Percentiles rank a stretch among this genome's conserved stretches.
phyloP scores from a whole-genome alignment of 2,888 invertebrate species.

The Chaetogeoica ovagalla region DNA sequence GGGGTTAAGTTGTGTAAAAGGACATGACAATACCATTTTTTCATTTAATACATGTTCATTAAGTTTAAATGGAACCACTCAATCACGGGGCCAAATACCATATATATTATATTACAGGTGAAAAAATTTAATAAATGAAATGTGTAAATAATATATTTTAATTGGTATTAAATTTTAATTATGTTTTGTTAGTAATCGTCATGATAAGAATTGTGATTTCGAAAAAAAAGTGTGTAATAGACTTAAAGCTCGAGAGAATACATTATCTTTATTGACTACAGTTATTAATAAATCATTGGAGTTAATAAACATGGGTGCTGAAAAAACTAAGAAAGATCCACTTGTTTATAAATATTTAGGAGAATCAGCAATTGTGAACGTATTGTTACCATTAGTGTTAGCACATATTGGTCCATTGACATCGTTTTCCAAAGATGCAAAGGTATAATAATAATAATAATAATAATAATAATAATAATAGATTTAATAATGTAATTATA shows the following conservation, averaged over 20 bases:
- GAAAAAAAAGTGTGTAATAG: conserved; percentile 44
- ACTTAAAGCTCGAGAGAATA: conserved; percentile 42
- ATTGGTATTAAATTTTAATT: neutral
- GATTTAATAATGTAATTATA: conserved; percentile 27
- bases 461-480: neutral
- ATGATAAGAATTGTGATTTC: conserved; percentile 44
- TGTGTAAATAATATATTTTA: neutral
- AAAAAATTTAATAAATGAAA: conserved; percentile 52
- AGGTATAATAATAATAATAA: conserved; percentile 20
- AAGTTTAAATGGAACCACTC: conserved; percentile 95
- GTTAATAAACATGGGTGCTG: conserved; percentile 35
- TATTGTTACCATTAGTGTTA: conserved; percentile 79
- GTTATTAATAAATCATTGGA: conserved; percentile 33
- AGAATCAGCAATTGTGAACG: conserved; percentile 68
- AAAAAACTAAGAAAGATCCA: conserved; percentile 44
- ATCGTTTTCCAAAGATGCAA: conserved; percentile 60
- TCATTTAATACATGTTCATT: conserved; percentile 87
- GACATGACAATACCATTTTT: conserved; percentile 90
- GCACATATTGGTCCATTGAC: conserved; percentile 83
- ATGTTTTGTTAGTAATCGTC: conserved; percentile 64
- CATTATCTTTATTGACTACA: conserved; percentile 26
- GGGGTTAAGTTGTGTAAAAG: conserved; percentile 83
- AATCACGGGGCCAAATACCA: conserved; percentile 92
- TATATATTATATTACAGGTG: conserved; percentile 86
- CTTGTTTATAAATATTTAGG: conserved; percentile 47